Conservation (phyloP, 2,888 invertebrate genomes). For the Graphium colonna region DNA sequence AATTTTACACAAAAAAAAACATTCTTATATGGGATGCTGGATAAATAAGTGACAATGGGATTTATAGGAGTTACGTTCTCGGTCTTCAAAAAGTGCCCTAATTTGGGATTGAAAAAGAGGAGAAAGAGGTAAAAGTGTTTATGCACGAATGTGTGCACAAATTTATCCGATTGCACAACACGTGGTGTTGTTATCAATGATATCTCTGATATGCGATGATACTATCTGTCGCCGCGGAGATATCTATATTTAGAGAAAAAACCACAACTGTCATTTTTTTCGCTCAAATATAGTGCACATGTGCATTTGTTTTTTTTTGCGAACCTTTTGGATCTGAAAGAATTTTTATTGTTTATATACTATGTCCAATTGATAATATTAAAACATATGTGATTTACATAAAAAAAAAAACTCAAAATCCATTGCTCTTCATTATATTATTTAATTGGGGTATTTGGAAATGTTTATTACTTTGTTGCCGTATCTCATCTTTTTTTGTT, state of each 20-base stretch:
- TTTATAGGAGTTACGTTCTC: constrained; percentile 62
- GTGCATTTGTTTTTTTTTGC: too few relatives aligned
- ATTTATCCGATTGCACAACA: constrained; percentile 20
- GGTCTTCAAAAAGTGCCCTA: constrained; percentile 69
- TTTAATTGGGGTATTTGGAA: too few relatives aligned
- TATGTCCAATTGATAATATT: too few relatives aligned
- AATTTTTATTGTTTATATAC: too few relatives aligned
- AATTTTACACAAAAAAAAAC: too few relatives aligned
- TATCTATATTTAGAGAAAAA: neutral
- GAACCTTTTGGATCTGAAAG: too few relatives aligned
- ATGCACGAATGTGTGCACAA: neutral
- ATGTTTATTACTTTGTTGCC: too few relatives aligned
- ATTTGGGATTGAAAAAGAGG: constrained; percentile 51
- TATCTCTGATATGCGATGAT: neutral
- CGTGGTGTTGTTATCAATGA: constrained; percentile 30
- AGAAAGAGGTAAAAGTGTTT: constrained; percentile 44
- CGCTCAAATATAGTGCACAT: constrained; percentile 10
- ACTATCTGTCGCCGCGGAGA: neutral
- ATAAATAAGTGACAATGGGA: constrained; percentile 46
- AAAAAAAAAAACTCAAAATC: too few relatives aligned
- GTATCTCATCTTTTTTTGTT: too few relatives aligned
- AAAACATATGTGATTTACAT: too few relatives aligned
- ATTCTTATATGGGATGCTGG: too few relatives aligned
- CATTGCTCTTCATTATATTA: too few relatives aligned
- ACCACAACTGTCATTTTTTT: neutral